A percentile compares a stretch with the other conserved stretches of the same genome.
Evolutionary conservation across 2,113 vertebrate genomes (phyloP).

Genomic region (Oenanthe oenanthe): DNA sequence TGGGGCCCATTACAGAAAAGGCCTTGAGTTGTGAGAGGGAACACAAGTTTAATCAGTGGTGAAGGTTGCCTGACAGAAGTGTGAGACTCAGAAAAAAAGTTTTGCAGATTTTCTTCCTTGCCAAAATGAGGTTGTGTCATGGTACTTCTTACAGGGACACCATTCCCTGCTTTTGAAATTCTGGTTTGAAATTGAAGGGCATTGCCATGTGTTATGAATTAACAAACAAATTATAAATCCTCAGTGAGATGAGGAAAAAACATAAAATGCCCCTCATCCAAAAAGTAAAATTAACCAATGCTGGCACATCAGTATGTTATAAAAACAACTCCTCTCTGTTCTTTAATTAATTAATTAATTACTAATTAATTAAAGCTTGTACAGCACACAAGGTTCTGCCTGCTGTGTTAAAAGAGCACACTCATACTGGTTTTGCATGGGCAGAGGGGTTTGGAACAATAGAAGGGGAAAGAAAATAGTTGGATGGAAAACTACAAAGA

Average conservation of each 20-base stretch:
- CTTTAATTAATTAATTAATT: not conserved
- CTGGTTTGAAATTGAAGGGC: constrained; percentile 19
- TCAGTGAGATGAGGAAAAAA: constrained; percentile 40
- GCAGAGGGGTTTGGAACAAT: not conserved
- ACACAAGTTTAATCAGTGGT: not conserved
- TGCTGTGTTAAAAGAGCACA: not conserved
- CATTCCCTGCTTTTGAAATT: not conserved
- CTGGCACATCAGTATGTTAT: constrained; percentile 5
- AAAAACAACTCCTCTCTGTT: constrained; percentile 48
- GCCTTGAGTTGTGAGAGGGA: not conserved
- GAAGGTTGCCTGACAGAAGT: not conserved
- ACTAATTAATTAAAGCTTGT: constrained; percentile 34
- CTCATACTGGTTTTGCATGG: not conserved
- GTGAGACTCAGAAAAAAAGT: not conserved
- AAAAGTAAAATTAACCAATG: constrained; percentile 68
- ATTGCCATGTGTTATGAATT: not conserved
- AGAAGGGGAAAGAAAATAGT: not conserved
- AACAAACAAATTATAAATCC: constrained; percentile 58
- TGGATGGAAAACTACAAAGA: not conserved
- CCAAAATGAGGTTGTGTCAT: not conserved
- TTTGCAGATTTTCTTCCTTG: not conserved
- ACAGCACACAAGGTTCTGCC: not conserved
- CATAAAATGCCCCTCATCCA: constrained; percentile 5
- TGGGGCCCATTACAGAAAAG: not conserved
- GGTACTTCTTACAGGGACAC: not conserved